These are phyloP conservation scores for Xerus inauris DNA, from an alignment of 2,113 vertebrate genomes.

Conservation along the genomic window DNA sequence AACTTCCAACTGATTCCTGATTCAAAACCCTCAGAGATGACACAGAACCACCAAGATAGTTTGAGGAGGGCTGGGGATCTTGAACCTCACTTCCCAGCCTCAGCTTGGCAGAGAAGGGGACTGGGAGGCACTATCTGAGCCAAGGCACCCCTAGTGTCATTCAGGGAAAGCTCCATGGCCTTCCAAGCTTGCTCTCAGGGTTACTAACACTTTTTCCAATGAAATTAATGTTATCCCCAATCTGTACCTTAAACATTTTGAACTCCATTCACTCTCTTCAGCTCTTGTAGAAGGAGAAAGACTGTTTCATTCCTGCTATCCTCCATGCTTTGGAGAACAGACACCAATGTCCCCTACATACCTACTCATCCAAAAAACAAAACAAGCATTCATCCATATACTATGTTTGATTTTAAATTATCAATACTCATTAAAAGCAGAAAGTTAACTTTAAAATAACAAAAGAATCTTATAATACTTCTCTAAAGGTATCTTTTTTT, in stretches of 20 bases:
- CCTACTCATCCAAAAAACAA: background rate
- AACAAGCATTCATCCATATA: background rate
- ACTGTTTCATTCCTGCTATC: background rate
- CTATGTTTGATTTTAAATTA: slow-evolving; percentile 26
- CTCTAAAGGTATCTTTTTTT: background rate
- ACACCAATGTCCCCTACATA: background rate
- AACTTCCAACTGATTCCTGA: background rate
- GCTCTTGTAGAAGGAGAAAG: background rate
- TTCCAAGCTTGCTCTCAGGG: background rate
- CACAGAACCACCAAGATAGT: background rate
- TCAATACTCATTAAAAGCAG: slow-evolving; percentile 23
- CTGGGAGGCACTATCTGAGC: background rate
- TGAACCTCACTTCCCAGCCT: background rate
- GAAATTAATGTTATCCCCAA: background rate
- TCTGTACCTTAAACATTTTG: background rate
- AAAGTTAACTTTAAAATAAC: slow-evolving; percentile 3
- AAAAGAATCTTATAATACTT: background rate
- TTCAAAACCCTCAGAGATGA: background rate
- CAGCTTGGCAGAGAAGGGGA: background rate
- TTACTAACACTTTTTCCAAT: background rate
- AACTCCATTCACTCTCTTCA: background rate
- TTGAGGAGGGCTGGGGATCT: background rate
- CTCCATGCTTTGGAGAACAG: slow-evolving; percentile 14
- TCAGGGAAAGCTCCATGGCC: background rate
- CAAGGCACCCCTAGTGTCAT: background rate